Evolutionary conservation across 2,888 invertebrate species (phyloP).

Genomic region (Drepana falcataria): DNA sequence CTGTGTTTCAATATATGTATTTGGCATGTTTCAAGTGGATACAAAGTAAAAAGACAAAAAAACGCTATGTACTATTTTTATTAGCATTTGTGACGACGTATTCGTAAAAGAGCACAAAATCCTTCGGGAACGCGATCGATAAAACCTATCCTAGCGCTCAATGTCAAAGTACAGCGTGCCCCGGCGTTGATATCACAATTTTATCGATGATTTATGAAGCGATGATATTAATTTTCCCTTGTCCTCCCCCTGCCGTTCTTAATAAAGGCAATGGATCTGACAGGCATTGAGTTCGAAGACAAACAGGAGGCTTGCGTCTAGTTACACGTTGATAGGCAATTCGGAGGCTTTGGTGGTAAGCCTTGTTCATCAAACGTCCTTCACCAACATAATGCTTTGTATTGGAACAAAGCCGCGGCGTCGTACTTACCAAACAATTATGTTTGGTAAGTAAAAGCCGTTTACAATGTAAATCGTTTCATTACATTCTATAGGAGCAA

Average conservation of each 20-base stretch:
- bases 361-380: neutral
- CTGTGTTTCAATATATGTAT: too few relatives aligned
- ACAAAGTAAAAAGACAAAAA: too few relatives aligned
- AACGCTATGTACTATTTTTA: too few relatives aligned
- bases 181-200: conserved; percentile 14
- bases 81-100: too few relatives aligned
- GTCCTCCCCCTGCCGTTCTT: conserved; percentile 8
- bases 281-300: conserved; percentile 27
- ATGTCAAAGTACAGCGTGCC: neutral
- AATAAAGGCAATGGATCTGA: conserved; percentile 14
- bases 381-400: neutral
- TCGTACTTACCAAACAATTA: neutral
- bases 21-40: too few relatives aligned
- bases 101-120: too few relatives aligned
- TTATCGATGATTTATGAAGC: conserved; percentile 25
- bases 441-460: too few relatives aligned
- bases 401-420: neutral
- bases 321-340: conserved; percentile 13
- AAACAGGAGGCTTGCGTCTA: conserved; percentile 23
- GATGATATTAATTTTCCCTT: conserved; percentile 22
- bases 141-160: too few relatives aligned
- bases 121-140: too few relatives aligned
- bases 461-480: neutral
- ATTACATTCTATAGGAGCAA: neutral
- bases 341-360: neutral